phyloP scores from a whole-genome alignment of 2,797 vertebrate genomes.

The Paratrypauchen microcephalus region DNA sequence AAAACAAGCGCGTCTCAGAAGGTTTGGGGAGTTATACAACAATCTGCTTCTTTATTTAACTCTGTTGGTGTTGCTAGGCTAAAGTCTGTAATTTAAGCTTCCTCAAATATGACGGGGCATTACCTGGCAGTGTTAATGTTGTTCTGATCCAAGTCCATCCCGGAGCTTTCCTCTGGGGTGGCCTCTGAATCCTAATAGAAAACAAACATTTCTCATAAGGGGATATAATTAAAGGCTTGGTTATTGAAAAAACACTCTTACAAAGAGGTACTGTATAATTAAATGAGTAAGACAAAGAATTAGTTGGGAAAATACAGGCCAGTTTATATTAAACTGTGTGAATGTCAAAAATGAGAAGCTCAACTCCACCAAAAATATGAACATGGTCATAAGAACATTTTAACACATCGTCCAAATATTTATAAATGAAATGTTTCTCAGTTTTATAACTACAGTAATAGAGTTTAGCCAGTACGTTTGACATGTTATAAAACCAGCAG shows the following conservation, averaged over 20 bases:
- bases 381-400: neutral
- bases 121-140: conserved; percentile 84
- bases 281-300: neutral
- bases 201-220: neutral
- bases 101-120: conserved; percentile 1
- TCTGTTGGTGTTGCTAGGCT: neutral
- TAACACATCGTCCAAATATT: neutral
- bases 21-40: neutral
- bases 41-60: neutral
- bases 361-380: neutral
- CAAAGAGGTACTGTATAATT: neutral
- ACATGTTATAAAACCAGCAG: neutral
- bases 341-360: neutral
- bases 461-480: neutral
- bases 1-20: neutral
- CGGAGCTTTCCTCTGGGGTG: conserved; percentile 76
- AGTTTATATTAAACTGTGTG: neutral
- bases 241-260: neutral
- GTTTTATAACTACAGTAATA: neutral
- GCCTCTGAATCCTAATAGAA: conserved; percentile 33
- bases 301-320: neutral
- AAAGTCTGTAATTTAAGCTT: neutral
- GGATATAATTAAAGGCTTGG: neutral
- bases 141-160: conserved; percentile 86
- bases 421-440: neutral